Percentiles rank a stretch among this genome's conserved stretches.
Conservation (phyloP, 2,797 vertebrate genomes). For the Threskiornis aethiopicus region DNA sequence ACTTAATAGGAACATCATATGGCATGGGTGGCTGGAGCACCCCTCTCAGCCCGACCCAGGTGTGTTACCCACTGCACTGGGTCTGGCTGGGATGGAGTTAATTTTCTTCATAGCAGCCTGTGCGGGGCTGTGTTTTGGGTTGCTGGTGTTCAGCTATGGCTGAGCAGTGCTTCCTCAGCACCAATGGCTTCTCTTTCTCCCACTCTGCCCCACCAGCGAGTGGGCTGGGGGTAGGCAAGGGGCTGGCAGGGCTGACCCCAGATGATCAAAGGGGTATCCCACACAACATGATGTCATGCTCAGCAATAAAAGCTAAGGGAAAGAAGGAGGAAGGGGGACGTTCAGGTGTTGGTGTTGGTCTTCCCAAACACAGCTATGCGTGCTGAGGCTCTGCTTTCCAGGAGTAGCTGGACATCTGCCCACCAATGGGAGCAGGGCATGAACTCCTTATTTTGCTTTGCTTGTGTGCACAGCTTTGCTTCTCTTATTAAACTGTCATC, state of each 20-base stretch:
- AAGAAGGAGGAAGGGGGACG: neutral
- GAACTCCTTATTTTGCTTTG: neutral
- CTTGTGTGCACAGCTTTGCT: neutral
- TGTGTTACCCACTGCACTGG: accelerated
- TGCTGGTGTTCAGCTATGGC: no score
- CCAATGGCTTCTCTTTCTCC: neutral
- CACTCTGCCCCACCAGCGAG: neutral
- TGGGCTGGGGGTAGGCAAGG: neutral
- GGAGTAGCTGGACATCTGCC: no score
- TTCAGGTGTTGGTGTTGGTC: neutral
- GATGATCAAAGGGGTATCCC: no score
- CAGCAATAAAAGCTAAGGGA: neutral
- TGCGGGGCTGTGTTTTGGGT: neutral
- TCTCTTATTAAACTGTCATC: neutral
- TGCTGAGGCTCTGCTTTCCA: neutral
- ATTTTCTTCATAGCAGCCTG: neutral
- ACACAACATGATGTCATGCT: accelerated
- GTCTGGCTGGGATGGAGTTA: neutral
- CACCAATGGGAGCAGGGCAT: accelerated
- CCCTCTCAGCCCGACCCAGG: neutral
- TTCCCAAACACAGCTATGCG: accelerated
- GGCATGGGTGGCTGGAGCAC: neutral
- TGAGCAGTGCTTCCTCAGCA: neutral
- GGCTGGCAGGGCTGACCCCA: neutral
- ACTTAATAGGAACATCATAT: accelerated